Conservation (phyloP, 2,888 invertebrate genomes). For the Sabellastarte sp. region DNA sequence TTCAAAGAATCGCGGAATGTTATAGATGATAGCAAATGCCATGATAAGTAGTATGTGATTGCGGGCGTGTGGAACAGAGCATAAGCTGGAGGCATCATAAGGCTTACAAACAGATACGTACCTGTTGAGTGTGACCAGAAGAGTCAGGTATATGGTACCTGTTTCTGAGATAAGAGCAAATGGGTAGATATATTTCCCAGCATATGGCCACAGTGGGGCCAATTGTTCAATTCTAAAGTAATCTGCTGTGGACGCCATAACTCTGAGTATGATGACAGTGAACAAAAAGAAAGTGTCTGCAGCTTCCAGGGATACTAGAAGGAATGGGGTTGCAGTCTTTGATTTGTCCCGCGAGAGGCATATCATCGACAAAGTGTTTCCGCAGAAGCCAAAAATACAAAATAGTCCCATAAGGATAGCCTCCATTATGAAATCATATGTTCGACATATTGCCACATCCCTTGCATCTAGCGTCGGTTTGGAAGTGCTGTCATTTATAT, state of each 20-base stretch:
- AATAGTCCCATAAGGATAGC: slow-evolving; percentile 18
- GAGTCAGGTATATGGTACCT: slow-evolving; percentile 18
- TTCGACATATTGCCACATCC: too few relatives aligned
- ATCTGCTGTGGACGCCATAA: slow-evolving; percentile 11
- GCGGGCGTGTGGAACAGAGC: slow-evolving; percentile 17
- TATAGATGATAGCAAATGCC: slow-evolving; percentile 19
- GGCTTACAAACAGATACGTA: slow-evolving; percentile 20
- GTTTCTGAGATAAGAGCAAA: slow-evolving; percentile 19
- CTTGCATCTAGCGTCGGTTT: too few relatives aligned
- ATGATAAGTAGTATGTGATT: slow-evolving; percentile 13
- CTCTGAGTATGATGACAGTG: slow-evolving; percentile 15
- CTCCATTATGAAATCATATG: slow-evolving; percentile 20
- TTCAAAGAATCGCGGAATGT: slow-evolving; percentile 24
- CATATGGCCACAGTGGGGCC: slow-evolving; percentile 7
- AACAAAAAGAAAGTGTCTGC: slow-evolving; percentile 21
- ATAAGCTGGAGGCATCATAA: slow-evolving; percentile 17
- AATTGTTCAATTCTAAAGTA: slow-evolving; percentile 11
- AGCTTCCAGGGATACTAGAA: slow-evolving; percentile 17
- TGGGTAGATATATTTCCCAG: slow-evolving; percentile 12
- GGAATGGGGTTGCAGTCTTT: slow-evolving; percentile 24
- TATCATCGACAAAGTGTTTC: slow-evolving; percentile 22
- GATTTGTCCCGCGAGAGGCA: slow-evolving; percentile 19
- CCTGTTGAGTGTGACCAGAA: slow-evolving; percentile 23
- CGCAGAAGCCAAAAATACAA: slow-evolving; percentile 19
- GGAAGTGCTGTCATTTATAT: too few relatives aligned